A percentile compares a stretch with the other conserved stretches of the same genome.
phyloP scores from a whole-genome alignment of 2,797 vertebrate species.

The Melanotaenia pygmaea region DNA sequence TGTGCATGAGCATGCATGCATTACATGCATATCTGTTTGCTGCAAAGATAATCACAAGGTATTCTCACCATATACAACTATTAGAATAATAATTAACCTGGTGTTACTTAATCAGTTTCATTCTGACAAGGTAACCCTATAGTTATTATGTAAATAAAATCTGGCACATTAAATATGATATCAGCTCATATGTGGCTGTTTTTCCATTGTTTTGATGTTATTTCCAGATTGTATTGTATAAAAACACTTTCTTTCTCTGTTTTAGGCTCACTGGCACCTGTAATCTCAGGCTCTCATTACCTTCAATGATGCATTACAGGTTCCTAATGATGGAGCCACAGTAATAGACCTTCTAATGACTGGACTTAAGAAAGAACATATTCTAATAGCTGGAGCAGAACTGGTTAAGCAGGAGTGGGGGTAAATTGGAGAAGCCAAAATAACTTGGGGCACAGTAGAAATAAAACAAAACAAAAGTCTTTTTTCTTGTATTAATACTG shows the following conservation, averaged over 20 bases:
- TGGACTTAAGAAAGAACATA: slow-evolving; percentile 81
- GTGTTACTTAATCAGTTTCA: slow-evolving; percentile 10
- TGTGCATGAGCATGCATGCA: not conserved
- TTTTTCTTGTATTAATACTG: not conserved
- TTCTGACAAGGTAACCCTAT: slow-evolving; percentile 8
- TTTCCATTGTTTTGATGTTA: slow-evolving; percentile 4
- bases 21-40: slow-evolving; percentile 11
- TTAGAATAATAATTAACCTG: slow-evolving; percentile 5
- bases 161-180: slow-evolving; percentile 1
- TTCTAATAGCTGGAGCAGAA: slow-evolving; percentile 80
- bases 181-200: not conserved
- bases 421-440: slow-evolving; percentile 38
- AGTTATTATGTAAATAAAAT: slow-evolving; percentile 12
- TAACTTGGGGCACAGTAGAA: slow-evolving; percentile 35
- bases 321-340: slow-evolving; percentile 76
- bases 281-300: slow-evolving; percentile 78
- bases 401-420: slow-evolving; percentile 57
- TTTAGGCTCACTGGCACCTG: slow-evolving; percentile 67
- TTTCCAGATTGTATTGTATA: slow-evolving; percentile 32
- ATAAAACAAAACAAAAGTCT: slow-evolving; percentile 28
- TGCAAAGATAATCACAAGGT: slow-evolving; percentile 6
- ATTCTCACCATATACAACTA: slow-evolving; percentile 15
- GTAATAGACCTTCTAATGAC: slow-evolving; percentile 80
- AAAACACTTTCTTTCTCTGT: slow-evolving; percentile 37
- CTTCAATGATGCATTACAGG: slow-evolving; percentile 79